Evolutionary conservation across 2,113 vertebrate genomes (phyloP), one percentile per base, ranked within the genome.

Genomic region (Nycticorax nycticorax): DNA sequence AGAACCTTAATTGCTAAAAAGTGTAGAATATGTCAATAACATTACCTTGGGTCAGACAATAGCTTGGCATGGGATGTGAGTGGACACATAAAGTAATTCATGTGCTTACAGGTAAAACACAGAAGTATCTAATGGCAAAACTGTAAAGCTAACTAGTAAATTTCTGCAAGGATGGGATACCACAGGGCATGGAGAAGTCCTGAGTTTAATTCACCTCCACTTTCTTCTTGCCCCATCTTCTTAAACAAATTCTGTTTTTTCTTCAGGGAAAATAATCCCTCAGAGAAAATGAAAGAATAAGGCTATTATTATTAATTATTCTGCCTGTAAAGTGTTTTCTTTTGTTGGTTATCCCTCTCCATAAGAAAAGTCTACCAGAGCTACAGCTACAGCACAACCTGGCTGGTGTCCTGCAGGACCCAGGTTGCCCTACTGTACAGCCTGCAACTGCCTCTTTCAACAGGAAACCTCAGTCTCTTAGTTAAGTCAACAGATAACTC

Each of bases 1-100:
- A 89, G 69, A 93, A 93, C 72, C 55, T 60, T 86, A 84, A 79
- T 89, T 87, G 84, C 84, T 96, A 57, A 43, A 89, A 92, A 95
- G 62, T 76, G 41, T 35, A 94, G 45, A 78, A 88, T 78, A 95
- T 95, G 53, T 55, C 94, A 93, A 82, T 89, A 95, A 43, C 23
- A 35, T 82, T 89, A 72, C 57, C 41, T 87, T 64, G 77, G 71
- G 92, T 87, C 80, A 97, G 96, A 91, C 85, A 69, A 50, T 53
- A 74, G 84, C 30, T 95, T 97, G 48, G 84, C 86, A 79, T 66
- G 35, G 43, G 12, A 48, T 93, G 17, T 24, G 27, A 80, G 43
- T 32, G 60, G 73, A 35, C 32, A n/a, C 16, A 52, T 52, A 66
- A 85, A 92, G 88, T 85, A 95, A 95, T 89, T 87, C n/a, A 60